phyloP scores from a whole-genome alignment of 2,888 invertebrate species.

The Rhagophthalmus giganteus region DNA sequence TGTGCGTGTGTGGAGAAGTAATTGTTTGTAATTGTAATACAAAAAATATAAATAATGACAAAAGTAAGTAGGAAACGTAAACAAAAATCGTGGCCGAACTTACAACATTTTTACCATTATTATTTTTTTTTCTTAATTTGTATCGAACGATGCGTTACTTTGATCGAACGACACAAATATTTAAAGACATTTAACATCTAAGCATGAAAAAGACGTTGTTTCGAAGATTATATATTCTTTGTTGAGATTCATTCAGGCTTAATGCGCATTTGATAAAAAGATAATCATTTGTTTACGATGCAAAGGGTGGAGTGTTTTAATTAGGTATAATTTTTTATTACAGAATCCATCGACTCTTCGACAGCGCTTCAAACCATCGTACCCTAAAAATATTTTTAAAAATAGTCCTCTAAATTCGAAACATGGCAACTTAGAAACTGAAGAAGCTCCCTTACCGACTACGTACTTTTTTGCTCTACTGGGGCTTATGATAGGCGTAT shows the following conservation, averaged over 20 bases:
- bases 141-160: background rate
- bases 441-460: constrained; percentile 40
- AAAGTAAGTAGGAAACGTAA: background rate
- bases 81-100: background rate
- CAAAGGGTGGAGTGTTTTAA: too few relatives aligned
- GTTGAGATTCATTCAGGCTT: too few relatives aligned
- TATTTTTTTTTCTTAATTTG: background rate
- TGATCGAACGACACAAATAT: too few relatives aligned
- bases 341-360: constrained; percentile 22
- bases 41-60: constrained; percentile 8
- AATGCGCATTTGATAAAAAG: too few relatives aligned
- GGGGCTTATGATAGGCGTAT: constrained; percentile 59
- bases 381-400: constrained; percentile 6
- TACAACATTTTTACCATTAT: background rate
- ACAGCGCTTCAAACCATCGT: constrained; percentile 21
- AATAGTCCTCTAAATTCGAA: background rate
- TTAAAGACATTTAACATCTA: too few relatives aligned
- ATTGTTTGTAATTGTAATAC: constrained; percentile 8
- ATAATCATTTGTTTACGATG: too few relatives aligned
- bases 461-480: constrained; percentile 59
- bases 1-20: background rate
- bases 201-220: too few relatives aligned
- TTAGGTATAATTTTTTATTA: constrained; percentile 2
- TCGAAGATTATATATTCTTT: too few relatives aligned
- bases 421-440: background rate